Conservation (phyloP, 2,888 invertebrate genomes). For the Lepidocyrtinus sp. region DNA sequence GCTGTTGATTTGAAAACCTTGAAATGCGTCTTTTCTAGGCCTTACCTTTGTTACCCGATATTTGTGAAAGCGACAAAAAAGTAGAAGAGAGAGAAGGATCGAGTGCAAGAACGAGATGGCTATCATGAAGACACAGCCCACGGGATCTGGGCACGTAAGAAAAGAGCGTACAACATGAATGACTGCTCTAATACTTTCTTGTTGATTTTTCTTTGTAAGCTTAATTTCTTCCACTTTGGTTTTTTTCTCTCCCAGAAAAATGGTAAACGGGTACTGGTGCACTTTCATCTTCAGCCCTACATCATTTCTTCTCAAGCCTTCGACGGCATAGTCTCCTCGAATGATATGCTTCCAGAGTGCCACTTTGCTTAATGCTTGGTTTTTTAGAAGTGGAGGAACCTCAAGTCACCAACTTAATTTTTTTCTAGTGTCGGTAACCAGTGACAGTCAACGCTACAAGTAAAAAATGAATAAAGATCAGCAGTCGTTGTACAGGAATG, state of each 20-base stretch:
- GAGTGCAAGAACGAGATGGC: conserved; percentile 29
- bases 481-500: neutral
- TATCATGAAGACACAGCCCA: conserved; percentile 24
- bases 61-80: conserved; percentile 5
- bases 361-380: conserved; percentile 58
- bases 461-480: neutral
- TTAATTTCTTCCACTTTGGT: conserved; percentile 28
- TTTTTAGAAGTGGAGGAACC: conserved; percentile 28
- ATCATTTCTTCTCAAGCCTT: conserved; percentile 49
- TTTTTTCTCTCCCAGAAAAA: conserved; percentile 7
- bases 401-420: neutral
- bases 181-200: conserved; percentile 59
- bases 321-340: conserved; percentile 57
- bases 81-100: conserved; percentile 12
- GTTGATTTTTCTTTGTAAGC: conserved; percentile 59
- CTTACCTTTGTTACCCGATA: conserved; percentile 26
- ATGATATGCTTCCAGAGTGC: conserved; percentile 62
- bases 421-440: neutral
- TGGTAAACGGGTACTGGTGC: conserved; percentile 19
- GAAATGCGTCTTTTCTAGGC: conserved; percentile 22
- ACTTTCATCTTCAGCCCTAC: conserved; percentile 45
- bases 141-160: conserved; percentile 7
- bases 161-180: conserved; percentile 47
- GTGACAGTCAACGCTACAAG: neutral
- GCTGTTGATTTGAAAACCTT: conserved; percentile 59